Evolutionary conservation across 2,797 vertebrate species (phyloP).

Genomic region (Tokudaia muenninki): DNA sequence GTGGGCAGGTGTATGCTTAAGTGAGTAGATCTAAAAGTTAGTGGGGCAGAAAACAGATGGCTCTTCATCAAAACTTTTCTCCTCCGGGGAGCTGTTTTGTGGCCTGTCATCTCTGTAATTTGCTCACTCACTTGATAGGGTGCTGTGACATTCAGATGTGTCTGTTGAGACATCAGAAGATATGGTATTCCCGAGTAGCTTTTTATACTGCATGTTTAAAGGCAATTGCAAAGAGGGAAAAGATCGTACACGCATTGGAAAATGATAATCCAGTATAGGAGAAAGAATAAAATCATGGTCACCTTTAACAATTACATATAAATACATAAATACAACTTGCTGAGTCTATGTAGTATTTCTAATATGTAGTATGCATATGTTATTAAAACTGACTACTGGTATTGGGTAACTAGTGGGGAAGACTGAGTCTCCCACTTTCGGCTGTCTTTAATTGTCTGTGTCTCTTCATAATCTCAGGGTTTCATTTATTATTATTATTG

Average conservation of each 20-base stretch:
- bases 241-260: too few relatives aligned
- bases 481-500: background rate
- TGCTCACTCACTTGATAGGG: background rate
- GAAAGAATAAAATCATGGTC: too few relatives aligned
- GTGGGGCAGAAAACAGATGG: conserved; percentile 15
- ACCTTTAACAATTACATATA: background rate
- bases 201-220: too few relatives aligned
- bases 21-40: conserved; percentile 38
- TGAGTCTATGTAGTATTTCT: background rate
- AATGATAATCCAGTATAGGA: too few relatives aligned
- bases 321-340: background rate
- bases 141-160: background rate
- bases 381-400: background rate
- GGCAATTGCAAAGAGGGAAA: too few relatives aligned
- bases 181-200: background rate
- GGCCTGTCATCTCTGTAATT: conserved; percentile 28
- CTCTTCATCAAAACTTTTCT: conserved; percentile 12
- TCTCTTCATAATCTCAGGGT: background rate
- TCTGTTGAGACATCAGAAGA: background rate
- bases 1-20: conserved; percentile 39
- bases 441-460: background rate
- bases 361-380: background rate
- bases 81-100: background rate
- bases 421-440: background rate
- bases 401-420: background rate